A percentile compares a stretch with the other conserved stretches of the same genome.
Conservation (phyloP, 2,797 vertebrate species). For the Cossypha polioptera region DNA sequence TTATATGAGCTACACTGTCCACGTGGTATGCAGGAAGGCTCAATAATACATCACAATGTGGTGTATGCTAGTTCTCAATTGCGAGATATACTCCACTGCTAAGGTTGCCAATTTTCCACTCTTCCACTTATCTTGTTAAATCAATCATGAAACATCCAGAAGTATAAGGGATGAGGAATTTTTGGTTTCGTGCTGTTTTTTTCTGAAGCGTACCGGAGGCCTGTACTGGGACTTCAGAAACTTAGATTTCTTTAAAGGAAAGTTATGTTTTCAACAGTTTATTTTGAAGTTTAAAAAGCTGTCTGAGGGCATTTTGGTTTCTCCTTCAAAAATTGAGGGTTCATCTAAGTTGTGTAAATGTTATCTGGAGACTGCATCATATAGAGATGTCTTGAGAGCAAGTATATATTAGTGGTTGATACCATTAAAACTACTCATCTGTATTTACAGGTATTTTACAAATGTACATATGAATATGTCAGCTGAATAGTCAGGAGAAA, state of each 20-base stretch:
- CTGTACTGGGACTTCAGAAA: not conserved
- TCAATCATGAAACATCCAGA: slow-evolving; percentile 14
- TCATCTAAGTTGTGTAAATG: not conserved
- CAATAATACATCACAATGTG: slow-evolving; percentile 1
- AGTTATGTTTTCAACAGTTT: not conserved
- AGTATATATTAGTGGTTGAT: not conserved
- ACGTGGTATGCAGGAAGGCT: not conserved
- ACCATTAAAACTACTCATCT: not conserved
- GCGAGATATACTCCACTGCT: not conserved
- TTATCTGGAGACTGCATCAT: not conserved
- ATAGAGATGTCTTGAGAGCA: not conserved
- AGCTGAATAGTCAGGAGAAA: not conserved
- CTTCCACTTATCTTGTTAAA: slow-evolving; percentile 35
- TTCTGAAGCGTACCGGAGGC: not conserved
- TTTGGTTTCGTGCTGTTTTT: not conserved
- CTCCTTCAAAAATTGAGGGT: not conserved
- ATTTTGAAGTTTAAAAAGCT: not conserved
- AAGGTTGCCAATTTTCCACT: slow-evolving; percentile 37
- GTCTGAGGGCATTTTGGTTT: not conserved
- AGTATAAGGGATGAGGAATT: not conserved
- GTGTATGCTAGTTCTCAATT: slow-evolving; percentile 8
- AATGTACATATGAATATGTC: not conserved
- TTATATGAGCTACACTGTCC: not conserved
- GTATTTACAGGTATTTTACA: not conserved
- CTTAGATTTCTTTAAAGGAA: not conserved